A percentile compares a stretch with the other conserved stretches of the same genome.
Conservation (phyloP, 2,113 vertebrate genomes). For the Spheniscus mendiculus region DNA sequence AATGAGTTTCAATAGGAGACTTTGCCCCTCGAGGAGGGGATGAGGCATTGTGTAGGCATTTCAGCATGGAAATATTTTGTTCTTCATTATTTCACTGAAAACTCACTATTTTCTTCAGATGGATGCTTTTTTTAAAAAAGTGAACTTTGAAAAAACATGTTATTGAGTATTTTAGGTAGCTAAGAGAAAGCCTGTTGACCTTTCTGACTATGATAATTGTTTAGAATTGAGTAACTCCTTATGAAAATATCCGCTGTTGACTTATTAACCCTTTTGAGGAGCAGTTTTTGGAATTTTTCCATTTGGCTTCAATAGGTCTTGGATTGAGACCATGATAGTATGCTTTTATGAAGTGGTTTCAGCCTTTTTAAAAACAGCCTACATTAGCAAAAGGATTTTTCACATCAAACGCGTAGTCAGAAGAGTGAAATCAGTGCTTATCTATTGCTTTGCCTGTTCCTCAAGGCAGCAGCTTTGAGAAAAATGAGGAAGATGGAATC, state of each 20-base stretch:
- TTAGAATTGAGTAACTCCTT: not conserved
- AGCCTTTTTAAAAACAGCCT: constrained; percentile 15
- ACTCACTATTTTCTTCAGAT: not conserved
- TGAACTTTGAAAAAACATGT: not conserved
- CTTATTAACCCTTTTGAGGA: constrained; percentile 40
- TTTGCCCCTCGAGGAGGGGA: not conserved
- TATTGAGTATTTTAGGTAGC: not conserved
- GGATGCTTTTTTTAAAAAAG: not conserved
- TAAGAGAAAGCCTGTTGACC: constrained; percentile 10
- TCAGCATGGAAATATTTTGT: not conserved
- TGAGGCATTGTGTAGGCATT: not conserved
- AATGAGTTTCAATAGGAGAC: not conserved
- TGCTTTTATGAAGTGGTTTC: not conserved
- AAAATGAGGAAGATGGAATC: not conserved
- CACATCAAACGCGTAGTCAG: not conserved
- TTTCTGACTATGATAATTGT: not conserved
- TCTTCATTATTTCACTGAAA: not conserved
- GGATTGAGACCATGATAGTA: not conserved
- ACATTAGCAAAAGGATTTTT: not conserved
- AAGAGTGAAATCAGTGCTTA: not conserved
- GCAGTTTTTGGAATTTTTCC: not conserved
- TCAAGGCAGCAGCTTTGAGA: constrained; percentile 7
- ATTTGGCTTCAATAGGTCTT: constrained; percentile 1
- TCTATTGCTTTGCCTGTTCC: not conserved
- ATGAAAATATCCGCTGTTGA: not conserved